Evolutionary conservation across 2,113 vertebrate genomes (phyloP), one percentile per base, ranked within the genome.

Genomic region (Leucopsar rothschildi): DNA sequence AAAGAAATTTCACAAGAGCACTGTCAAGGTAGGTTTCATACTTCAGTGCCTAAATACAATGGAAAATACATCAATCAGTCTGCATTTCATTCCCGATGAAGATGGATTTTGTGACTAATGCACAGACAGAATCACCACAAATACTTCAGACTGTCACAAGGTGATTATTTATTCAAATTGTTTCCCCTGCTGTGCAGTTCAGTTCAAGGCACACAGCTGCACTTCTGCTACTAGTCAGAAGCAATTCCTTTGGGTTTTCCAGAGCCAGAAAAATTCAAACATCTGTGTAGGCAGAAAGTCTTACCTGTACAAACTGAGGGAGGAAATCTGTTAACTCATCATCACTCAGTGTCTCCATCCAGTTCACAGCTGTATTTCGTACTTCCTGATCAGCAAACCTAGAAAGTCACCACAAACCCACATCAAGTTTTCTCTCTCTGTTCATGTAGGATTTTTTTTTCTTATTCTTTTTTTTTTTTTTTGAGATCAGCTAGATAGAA

Each of bases 321-420:
- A 99, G 98, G 92, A 99, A 99, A 94, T 99, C 99, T 44, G 98
- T 97, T 88, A 99, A 97, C 81, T 99, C 99, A 93, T 99, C 99
- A 72, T 99, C 99, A 69, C 98, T 99, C 96, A 99, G 98, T 47
- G 98, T 95, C 84, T 98, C 98, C 25, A 99, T 99, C 99, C 99
- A 99, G 8, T 96, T 97, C 50, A 99, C 98, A 73, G 99, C 99
- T 81, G 98, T 98, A 12, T 86, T 96, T 85, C 99, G 98, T 73
- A 99, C 99, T 91, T 99, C 98, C 87, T 98, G 99, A 96, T 99
- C 99, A 92, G 99, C 98, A 98, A 99, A 99, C 93, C 99, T 99
- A 93, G 13, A 92, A 90, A 79, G 79, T 31, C 39, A 90, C 14
- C 88, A 93, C 37, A 97, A 96, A n/a, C 35, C 39, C 55, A 79